Base-by-base conservation (phyloP, 2,113 vertebrate species). In the Panthera uncia region DNA sequence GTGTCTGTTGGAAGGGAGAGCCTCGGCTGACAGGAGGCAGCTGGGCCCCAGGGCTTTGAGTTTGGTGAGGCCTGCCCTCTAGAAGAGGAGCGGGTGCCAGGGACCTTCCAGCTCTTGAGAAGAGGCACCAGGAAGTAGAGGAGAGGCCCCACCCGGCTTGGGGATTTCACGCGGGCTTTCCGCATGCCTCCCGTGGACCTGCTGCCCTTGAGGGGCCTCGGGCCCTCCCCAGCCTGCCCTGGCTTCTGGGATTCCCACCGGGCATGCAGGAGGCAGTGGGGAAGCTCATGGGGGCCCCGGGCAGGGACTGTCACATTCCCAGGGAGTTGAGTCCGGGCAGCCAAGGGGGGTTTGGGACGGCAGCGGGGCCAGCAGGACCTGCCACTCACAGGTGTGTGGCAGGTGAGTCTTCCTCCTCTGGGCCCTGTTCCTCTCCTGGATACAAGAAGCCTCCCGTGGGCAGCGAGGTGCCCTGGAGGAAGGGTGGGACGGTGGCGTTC, bases 151-250 rank as follows among this genome's bases (percentile, higher is more conserved):
- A 0, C 29, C 0, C 4, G 74, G 41, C 48, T 52, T 0, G 91
- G 96, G 89, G 63, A 29, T 91, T 96, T 96, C 18, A 16, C 33
- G 13, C 0, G 94, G 97, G 9, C 57, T 96, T 94, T 33, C 91
- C 80, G 0, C 4, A 69, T 4, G 19, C 23, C 6, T 33, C 11
- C 27, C 33, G 1, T 1, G 0, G 13, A 18, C 41, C 27, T 4
- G 57, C 61, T 27, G 48, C 57, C 38, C 11, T 1, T 73, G 41
- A 31, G 14, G 57, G 66, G 13, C 15, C 21, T 66, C 38, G 19
- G 91, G 48, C 69, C 78, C 38, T 50, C 13, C 23, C 14, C 0
- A 0, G 27, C 80, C 65, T 66, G 23, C 78, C 68, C 33, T 19
- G 41, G 86, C 86, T 73, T 73, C 63, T 31, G 29, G 85, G 96